phyloP scores from a whole-genome alignment of 2,797 vertebrate genomes.

The Siniperca scherzeri region DNA sequence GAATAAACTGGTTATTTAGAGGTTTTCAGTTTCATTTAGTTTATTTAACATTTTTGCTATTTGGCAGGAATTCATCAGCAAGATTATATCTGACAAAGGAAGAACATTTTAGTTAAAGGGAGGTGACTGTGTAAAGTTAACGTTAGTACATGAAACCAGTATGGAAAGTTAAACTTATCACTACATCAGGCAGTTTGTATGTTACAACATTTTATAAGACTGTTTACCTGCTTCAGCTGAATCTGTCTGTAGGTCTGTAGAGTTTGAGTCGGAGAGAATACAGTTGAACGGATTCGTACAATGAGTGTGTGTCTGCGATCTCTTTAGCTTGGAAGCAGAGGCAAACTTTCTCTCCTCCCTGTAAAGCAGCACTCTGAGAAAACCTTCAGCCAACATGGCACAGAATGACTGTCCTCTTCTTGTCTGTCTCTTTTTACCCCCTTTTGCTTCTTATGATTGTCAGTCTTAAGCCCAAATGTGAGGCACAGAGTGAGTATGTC shows the following conservation, averaged over 20 bases:
- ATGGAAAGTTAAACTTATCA: neutral
- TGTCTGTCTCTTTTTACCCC: neutral
- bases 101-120: slow-evolving; percentile 7
- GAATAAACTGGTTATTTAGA: neutral
- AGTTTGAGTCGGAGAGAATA: neutral
- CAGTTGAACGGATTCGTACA: neutral
- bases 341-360: slow-evolving; percentile 61
- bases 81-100: slow-evolving; percentile 3
- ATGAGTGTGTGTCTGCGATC: neutral
- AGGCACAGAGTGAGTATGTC: neutral
- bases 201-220: neutral
- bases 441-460: neutral
- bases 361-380: slow-evolving; percentile 71
- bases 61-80: neutral
- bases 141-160: neutral
- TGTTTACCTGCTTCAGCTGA: slow-evolving; percentile 65
- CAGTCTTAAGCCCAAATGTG: neutral
- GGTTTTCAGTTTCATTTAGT: neutral
- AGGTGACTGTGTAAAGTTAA: neutral
- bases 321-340: slow-evolving; percentile 32
- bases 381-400: slow-evolving; percentile 78
- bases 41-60: neutral
- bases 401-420: neutral
- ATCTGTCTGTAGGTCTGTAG: neutral
- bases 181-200: neutral